Percentiles rank a stretch among this genome's conserved stretches.
Evolutionary conservation across 2,797 vertebrate species (phyloP).

Genomic region (Eulemur albifrons): DNA sequence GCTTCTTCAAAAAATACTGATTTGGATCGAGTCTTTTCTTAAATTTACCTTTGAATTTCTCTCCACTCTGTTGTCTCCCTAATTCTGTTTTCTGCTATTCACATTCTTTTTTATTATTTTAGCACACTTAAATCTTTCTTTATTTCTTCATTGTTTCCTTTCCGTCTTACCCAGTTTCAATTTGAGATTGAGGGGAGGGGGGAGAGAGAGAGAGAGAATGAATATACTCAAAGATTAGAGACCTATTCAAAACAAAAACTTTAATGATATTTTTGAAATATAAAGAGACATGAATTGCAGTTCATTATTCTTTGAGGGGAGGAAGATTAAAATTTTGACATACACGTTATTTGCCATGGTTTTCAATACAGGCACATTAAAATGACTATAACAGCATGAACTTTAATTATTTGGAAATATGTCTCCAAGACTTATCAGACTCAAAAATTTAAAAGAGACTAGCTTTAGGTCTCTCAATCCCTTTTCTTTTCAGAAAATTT

Average conservation of each 20-base stretch:
- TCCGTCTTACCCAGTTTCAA: background rate
- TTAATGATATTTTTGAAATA: background rate
- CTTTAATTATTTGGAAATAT: conserved; percentile 70
- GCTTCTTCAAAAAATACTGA: background rate
- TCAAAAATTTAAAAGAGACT: conserved; percentile 64
- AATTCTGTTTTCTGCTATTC: background rate
- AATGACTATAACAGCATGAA: conserved; percentile 4
- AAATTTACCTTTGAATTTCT: background rate
- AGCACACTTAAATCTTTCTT: background rate
- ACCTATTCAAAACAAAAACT: conserved; percentile 27
- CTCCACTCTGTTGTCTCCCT: background rate
- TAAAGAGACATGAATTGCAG: background rate
- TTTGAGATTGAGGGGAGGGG: background rate
- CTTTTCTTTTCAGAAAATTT: conserved; percentile 71
- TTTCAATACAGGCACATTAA: background rate
- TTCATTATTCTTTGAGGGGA: background rate
- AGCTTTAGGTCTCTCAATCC: conserved; percentile 24
- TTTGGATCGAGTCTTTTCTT: background rate
- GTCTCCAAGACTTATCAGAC: conserved; percentile 68
- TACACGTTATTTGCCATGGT: background rate
- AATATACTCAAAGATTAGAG: background rate
- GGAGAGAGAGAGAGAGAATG: background rate
- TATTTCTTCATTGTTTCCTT: background rate
- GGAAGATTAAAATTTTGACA: background rate
- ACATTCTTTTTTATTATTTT: background rate